Evolutionary conservation across 2,797 vertebrate species (phyloP).

Genomic region (Acipenser ruthenus): DNA sequence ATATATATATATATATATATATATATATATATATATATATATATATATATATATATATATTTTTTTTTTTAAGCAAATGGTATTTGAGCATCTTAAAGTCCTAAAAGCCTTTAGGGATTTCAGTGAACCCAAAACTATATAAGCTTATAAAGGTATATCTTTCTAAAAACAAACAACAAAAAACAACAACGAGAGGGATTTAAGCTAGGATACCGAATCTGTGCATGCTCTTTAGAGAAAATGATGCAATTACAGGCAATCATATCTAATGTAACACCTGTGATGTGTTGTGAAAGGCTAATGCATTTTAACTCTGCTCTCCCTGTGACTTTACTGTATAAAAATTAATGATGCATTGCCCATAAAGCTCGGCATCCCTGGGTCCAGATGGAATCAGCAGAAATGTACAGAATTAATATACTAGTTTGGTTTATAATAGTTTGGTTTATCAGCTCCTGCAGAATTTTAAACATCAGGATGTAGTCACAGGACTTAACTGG

Average conservation of each 20-base stretch:
- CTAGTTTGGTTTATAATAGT: too few species aligned
- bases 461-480: neutral
- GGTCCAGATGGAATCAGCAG: constrained; percentile 30
- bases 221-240: constrained; percentile 41
- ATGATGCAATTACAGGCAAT: constrained; percentile 29
- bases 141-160: too few species aligned
- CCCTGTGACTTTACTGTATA: constrained; percentile 37
- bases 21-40: too few species aligned
- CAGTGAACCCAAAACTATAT: too few species aligned
- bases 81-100: too few species aligned
- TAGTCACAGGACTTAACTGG: neutral
- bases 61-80: too few species aligned
- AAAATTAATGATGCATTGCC: constrained; percentile 35
- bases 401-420: constrained; percentile 2
- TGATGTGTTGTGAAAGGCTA: constrained; percentile 26
- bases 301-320: constrained; percentile 33
- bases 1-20: too few species aligned
- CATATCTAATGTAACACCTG: constrained; percentile 44
- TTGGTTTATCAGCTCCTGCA: neutral
- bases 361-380: constrained; percentile 23
- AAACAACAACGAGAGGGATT: too few species aligned
- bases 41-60: too few species aligned
- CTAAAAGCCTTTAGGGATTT: too few species aligned
- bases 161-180: too few species aligned
- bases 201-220: constrained; percentile 17